Percentiles rank a stretch among this genome's conserved stretches.
Evolutionary conservation across 2,797 vertebrate genomes (phyloP).

Genomic region (Gila robusta): DNA sequence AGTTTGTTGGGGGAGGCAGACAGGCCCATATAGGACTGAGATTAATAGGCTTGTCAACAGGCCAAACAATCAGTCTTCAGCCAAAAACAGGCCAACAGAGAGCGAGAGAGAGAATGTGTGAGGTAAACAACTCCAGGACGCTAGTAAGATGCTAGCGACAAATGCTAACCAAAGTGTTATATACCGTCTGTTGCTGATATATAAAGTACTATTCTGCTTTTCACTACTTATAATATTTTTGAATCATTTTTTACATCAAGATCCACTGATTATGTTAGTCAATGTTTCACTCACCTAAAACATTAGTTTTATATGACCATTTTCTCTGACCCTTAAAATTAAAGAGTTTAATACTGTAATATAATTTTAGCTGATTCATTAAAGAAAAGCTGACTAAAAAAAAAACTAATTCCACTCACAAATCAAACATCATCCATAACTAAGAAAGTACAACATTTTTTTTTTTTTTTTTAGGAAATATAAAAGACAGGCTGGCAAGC

Average conservation of each 20-base stretch:
- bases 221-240: neutral
- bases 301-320: neutral
- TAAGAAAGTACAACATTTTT: neutral
- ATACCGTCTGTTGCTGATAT: neutral
- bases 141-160: constrained; percentile 3
- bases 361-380: neutral
- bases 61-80: constrained; percentile 40
- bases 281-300: neutral
- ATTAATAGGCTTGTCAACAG: constrained; percentile 36
- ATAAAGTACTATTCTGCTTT: neutral
- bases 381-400: neutral
- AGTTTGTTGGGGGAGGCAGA: constrained; percentile 30
- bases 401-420: too few relatives aligned
- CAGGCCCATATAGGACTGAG: constrained; percentile 21
- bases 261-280: neutral
- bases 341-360: neutral
- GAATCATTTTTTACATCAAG: neutral
- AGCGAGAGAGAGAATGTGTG: neutral
- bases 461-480: neutral
- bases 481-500: neutral
- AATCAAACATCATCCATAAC: neutral
- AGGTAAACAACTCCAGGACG: constrained; percentile 25
- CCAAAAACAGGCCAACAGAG: constrained; percentile 2
- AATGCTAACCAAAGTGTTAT: constrained; percentile 5
- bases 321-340: neutral